phyloP scores from a whole-genome alignment of 2,888 invertebrate species.

The Lasioglossum calceatum region DNA sequence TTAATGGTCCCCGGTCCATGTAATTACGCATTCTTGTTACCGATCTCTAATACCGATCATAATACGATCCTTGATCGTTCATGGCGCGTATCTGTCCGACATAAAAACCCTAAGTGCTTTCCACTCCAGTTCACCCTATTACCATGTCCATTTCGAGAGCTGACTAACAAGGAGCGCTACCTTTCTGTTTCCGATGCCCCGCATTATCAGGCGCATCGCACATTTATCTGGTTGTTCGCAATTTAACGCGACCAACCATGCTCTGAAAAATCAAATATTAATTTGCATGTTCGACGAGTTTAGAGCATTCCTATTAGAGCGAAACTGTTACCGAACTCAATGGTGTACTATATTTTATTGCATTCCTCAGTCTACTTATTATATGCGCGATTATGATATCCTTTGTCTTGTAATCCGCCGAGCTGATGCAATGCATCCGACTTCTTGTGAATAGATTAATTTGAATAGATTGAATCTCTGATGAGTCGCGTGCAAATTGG shows the following conservation, averaged over 20 bases:
- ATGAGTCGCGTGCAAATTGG: not conserved
- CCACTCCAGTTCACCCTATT: constrained; percentile 70
- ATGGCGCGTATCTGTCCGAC: constrained; percentile 32
- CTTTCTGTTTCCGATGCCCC: constrained; percentile 18
- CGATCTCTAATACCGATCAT: constrained; percentile 27
- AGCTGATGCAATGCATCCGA: not conserved
- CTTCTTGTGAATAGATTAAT: not conserved
- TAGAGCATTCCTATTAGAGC: not conserved
- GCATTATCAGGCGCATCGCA: constrained; percentile 24
- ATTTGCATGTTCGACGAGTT: not conserved
- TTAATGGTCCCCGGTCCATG: constrained; percentile 41
- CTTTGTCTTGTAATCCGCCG: not conserved
- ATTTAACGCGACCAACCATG: constrained; percentile 19
- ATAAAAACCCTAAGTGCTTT: constrained; percentile 61
- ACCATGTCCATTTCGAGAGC: constrained; percentile 44
- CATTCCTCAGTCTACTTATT: not conserved
- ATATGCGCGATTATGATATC: not conserved
- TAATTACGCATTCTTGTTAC: constrained; percentile 45
- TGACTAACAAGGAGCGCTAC: constrained; percentile 48
- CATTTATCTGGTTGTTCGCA: not conserved
- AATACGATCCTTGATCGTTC: constrained; percentile 42
- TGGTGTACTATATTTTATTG: not conserved
- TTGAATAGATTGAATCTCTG: not conserved
- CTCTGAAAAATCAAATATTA: constrained; percentile 10
- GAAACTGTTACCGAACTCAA: not conserved